These are phyloP conservation scores for Drosophila infuscata DNA, from an alignment of 2,888 invertebrate species.

Conservation along the genomic window DNA sequence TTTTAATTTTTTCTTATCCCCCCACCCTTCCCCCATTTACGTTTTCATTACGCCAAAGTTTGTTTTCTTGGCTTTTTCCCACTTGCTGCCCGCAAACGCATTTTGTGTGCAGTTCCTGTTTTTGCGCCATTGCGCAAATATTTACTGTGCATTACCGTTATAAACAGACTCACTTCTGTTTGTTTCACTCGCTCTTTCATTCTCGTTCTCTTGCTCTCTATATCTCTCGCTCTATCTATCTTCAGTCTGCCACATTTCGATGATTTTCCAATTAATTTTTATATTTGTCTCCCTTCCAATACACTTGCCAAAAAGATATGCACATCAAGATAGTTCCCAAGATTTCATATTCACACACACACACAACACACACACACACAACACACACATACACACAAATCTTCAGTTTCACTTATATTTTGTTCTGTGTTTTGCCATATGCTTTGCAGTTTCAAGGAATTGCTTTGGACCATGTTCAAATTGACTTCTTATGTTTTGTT, in stretches of 20 bases:
- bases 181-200: constrained; percentile 7
- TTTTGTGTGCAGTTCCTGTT: constrained; percentile 39
- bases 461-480: neutral
- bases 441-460: neutral
- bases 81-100: constrained; percentile 23
- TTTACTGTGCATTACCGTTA: constrained; percentile 61
- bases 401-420: neutral
- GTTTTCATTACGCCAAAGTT: too few relatives aligned
- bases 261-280: constrained; percentile 60
- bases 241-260: constrained; percentile 8
- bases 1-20: constrained; percentile 29
- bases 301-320: constrained; percentile 24
- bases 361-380: neutral
- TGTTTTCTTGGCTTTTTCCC: constrained; percentile 47
- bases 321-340: constrained; percentile 36
- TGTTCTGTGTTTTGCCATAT: neutral
- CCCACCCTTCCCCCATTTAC: constrained; percentile 1
- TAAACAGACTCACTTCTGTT: constrained; percentile 36
- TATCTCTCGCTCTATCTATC: too few relatives aligned
- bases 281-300: constrained; percentile 6
- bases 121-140: constrained; percentile 68
- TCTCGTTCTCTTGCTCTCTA: neutral
- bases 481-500: neutral
- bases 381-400: neutral
- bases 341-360: constrained; percentile 17